Evolutionary conservation across 2,113 vertebrate species (phyloP), one percentile per base, ranked within the genome.

Genomic region (Heteronetta atricapilla): DNA sequence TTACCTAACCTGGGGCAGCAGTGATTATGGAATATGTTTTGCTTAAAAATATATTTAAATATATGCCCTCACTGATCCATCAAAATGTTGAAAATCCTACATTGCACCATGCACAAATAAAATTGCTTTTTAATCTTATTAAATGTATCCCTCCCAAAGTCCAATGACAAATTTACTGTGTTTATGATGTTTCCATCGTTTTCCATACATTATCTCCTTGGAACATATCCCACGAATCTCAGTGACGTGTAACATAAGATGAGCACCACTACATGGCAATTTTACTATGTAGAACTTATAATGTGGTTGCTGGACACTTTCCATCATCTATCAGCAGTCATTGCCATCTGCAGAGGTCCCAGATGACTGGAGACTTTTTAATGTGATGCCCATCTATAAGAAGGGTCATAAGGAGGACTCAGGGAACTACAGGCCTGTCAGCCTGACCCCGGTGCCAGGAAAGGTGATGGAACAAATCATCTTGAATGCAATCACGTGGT

Each of bases 11-110:
- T 46, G 19, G 46, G 20, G 46, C 46, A 48, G 20, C 20, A 21
- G 19, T 48, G 46, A 21, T 48, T 48, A 48, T 48, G 19, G 46
- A 48, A 25, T 52, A 28, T 5, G 10, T 3, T 79, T 75, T 78
- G n/a, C 10, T 46, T 67, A 4, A 82, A 91, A 70, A 55, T 33
- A 17, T 59, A 13, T 56, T 82, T 79, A 29, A 67, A 78, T 33
- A 34, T 7, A 19, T 48, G 5, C 6, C 31, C 5, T 12, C n/a
- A 31, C 70, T 2, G 0, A 14, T 38, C 6, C 14, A 44, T 53
- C 12, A 48, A 53, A 80, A 33, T 11, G 6, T 33, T 38, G 58
- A 70, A 82, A 86, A 67, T 59, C 4, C 11, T 48, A 2, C 12
- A 28, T 11, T 26, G 7, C 28, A 69, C 6, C 4, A 69, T 26